Evolutionary conservation across 1,140 invertebrate species (phyloP), one percentile per base, ranked within the genome.

Genomic region (Tetranychus cinnabarinus): DNA sequence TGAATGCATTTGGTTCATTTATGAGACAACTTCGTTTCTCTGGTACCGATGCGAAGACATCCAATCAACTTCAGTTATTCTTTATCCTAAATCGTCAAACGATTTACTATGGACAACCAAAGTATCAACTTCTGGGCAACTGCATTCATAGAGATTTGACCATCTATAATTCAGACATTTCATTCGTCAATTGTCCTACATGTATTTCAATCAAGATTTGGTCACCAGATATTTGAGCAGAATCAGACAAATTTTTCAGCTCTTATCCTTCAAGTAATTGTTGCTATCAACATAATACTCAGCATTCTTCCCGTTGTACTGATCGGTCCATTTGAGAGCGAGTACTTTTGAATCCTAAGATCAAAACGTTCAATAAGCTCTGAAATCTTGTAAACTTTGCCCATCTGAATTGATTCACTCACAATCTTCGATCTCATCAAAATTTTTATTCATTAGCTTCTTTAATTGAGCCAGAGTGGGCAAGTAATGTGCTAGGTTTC

Each of bases 1-100:
- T n/a, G n/a, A n/a, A n/a, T n/a, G n/a, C n/a, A 62, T 34, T 55
- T 57, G 4, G 13, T 2, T 6, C 13, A 64, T 36, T 63, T 2
- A 39, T 64, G 60, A 61, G 62, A 64, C 23, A 15, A 7, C 35
- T 15, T 31, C 37, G 15, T 8, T 57, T 46, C n/a, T 56, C 62
- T 15, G n/a, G 37, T 10, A 65, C 64, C 23, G 64, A 35, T 23
- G 50, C 37, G 7, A 65, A 58, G 2, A 54, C 47, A 57, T 70
- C 75, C 75, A 84, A 78, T 88, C 88, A 23, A 88, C 88, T 58
- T 93, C 95, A 6, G 95, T 98, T 42, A 98, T 74, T 63, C 93
- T 78, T 8, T 86, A 84, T 42, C 91, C 88, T 33, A 86, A 75
- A 5, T 83, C 80, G 42, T 84, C 81, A 59, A 79, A 75, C 55